Percentiles rank a stretch among this genome's conserved stretches.
These are phyloP conservation scores for Latrodectus elegans DNA, from an alignment of 2,888 invertebrate species.

Conservation along the genomic window DNA sequence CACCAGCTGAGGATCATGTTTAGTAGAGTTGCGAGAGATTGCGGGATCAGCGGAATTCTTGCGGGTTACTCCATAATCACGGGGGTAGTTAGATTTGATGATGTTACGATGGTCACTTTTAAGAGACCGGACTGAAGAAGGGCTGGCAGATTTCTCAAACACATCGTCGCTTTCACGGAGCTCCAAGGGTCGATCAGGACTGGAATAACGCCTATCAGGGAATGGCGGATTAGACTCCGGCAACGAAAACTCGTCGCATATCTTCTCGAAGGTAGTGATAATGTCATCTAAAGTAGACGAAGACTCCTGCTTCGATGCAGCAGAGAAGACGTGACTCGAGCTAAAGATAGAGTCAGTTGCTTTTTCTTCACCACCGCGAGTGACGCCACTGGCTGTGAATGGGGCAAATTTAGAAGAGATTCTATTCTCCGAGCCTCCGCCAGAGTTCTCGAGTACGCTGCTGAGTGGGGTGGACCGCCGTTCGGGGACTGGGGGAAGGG, in stretches of 20 bases:
- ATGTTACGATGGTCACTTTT: background rate
- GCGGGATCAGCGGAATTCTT: background rate
- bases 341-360: conserved; percentile 60
- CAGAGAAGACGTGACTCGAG: conserved; percentile 24
- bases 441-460: conserved; percentile 19
- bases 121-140: background rate
- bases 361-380: conserved; percentile 19
- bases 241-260: conserved; percentile 62
- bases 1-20: background rate
- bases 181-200: background rate
- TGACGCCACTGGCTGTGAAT: conserved; percentile 41
- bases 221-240: conserved; percentile 13
- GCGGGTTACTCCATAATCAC: background rate
- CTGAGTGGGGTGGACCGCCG: conserved; percentile 24
- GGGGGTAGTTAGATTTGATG: background rate
- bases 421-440: background rate
- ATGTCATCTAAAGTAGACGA: conserved; percentile 68
- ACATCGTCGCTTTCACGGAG: conserved; percentile 41
- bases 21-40: background rate
- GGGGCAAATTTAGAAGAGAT: conserved; percentile 56
- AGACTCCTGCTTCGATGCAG: conserved; percentile 15
- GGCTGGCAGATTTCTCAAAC: conserved; percentile 20
- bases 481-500: conserved; percentile 41
- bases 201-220: background rate
- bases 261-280: conserved; percentile 63